Evolutionary conservation across 2,797 vertebrate genomes (phyloP), one percentile per base, ranked within the genome.

Genomic region (Manis javanica): DNA sequence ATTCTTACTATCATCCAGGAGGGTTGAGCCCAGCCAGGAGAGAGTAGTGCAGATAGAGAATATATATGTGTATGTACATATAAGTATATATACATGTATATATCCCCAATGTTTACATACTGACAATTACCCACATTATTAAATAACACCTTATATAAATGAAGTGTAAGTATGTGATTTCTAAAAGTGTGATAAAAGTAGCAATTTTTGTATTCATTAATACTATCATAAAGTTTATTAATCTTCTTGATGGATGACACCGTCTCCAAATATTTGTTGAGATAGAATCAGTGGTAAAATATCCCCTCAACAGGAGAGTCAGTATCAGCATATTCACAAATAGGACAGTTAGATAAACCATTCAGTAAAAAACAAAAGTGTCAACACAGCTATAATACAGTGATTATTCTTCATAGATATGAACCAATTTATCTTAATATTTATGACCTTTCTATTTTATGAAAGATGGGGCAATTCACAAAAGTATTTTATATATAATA

Each of bases 261-360:
- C 39, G 64, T 57, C 29, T 84, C 84, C 24, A 64, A 55, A 51
- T 78, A 78, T 79, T 89, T 71, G 8, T 72, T 95, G 71, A 95
- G 26, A 61, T 42, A 61, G 3, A 79, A 39, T 75, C 87, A 55
- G 4, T 81, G 68, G 57, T 37, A 74, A 51, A 74, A 13, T 68
- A n/a, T 61, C 71, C 71, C 46, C 46, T 46, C 46, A 46, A 12
- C 46, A 46, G 11, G 46, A 46, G 46, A 46, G 46, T 46, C 46
- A 46, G 2, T 92, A 53, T 39, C 46, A 78, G 72, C 18, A 78
- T 64, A 37, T 29, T 55, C 19, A 37, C 39, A n/a, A 90, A 94
- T 7, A 53, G 12, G n/a, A 82, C 14, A 87, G 24, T 91, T 42
- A 91, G 39, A 51, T n/a, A 61, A 66, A 91, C 6, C 29, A 57